Evolutionary conservation across 1,140 invertebrate species (phyloP).

Genomic region (Drosophila ficusphila): DNA sequence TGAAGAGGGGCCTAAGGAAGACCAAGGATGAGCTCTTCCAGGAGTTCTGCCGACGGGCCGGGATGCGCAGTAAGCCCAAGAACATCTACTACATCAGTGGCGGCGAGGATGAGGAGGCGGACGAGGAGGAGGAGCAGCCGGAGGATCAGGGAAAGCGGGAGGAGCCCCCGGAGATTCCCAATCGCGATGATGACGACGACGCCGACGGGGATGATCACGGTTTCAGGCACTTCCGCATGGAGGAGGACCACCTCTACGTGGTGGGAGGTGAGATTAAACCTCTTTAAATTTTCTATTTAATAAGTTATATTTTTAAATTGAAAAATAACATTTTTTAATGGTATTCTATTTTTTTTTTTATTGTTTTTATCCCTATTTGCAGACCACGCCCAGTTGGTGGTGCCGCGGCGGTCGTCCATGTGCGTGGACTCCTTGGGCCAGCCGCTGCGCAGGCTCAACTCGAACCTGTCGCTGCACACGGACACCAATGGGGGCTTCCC

Average conservation of each 20-base stretch:
- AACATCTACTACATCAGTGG: constrained; percentile 77
- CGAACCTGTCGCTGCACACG: constrained; percentile 72
- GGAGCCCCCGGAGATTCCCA: neutral
- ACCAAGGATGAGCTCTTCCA: constrained; percentile 82
- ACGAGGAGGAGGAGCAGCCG: neutral
- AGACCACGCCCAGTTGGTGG: constrained; percentile 55
- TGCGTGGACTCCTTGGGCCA: constrained; percentile 43
- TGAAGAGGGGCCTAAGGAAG: constrained; percentile 74
- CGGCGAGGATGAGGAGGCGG: constrained; percentile 41
- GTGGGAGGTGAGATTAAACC: constrained; percentile 53
- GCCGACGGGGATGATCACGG: constrained; percentile 62
- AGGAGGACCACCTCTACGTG: constrained; percentile 73
- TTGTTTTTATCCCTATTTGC: too few species aligned
- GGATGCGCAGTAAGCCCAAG: constrained; percentile 74
- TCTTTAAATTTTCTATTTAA: too few species aligned
- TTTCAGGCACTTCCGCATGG: constrained; percentile 59
- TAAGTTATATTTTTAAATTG: neutral
- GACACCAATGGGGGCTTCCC: constrained; percentile 47
- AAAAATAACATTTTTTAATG: too few species aligned
- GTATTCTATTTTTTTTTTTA: too few species aligned
- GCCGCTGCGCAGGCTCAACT: constrained; percentile 61
- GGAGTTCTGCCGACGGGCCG: constrained; percentile 76
- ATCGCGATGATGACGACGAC: constrained; percentile 35
- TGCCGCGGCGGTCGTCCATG: constrained; percentile 62
- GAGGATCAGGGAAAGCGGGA: neutral